Evolutionary conservation across 2,888 invertebrate genomes (phyloP), one percentile per base, ranked within the genome.

Genomic region (Mongoloraphidia duomilia): DNA sequence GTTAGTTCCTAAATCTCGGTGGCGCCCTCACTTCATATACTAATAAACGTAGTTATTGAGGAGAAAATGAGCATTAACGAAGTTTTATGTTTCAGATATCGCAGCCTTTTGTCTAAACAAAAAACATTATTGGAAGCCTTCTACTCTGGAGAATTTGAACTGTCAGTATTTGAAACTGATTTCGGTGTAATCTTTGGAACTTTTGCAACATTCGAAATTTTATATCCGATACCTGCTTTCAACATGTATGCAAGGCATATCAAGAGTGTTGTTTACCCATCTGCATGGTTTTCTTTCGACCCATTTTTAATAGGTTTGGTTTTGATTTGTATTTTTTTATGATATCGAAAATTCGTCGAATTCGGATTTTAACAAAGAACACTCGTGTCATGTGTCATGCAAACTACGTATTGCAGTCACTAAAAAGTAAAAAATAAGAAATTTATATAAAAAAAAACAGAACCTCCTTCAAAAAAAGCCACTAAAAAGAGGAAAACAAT

Each of bases 131-230:
- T 44, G 53, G 52, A 0, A 59, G 65, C 1, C 9, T 33, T 59
- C 3, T 6, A n/a, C n/a, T n/a, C n/a, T n/a, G n/a, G n/a, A 26
- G 26, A 26, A 5, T 5, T 63, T 1, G 68, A 71, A 49, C 37
- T 65, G 14, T 60, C 64, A 1, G 64, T 62, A 2, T 75, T 76
- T 51, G 59, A 63, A 6, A 72, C 74, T 0, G 74, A 75, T 56
- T 75, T 75, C 54, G 72, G 71, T 3, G 70, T 73, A 1, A 66
- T 59, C 39, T 74, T 76, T 52, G 77, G 76, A 8, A 64, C 70
- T 11, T 67, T 75, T 51, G 73, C 67, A 11, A 77, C 77, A 56
- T 76, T 75, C 57, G 78, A 78, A 54, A 68, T 76, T 12, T 52
- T 75, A 10, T 76, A 71, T 56, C 48, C 65, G 39, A 61, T 65